phyloP scores from a whole-genome alignment of 2,888 invertebrate genomes.

The Falcaria lacertinaria region DNA sequence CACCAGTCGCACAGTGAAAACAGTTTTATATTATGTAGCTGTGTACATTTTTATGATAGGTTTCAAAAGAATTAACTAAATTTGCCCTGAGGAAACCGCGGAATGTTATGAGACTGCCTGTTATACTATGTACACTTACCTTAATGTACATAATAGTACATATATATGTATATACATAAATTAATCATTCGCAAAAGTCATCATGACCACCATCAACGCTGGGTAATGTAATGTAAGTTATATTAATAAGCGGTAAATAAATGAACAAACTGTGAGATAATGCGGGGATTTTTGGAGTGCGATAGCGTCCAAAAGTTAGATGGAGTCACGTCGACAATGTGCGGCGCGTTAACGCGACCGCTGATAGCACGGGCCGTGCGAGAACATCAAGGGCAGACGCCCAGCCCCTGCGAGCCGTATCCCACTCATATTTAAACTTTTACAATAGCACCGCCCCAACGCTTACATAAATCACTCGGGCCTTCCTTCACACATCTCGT shows the following conservation, averaged over 20 bases:
- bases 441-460: conserved; percentile 52
- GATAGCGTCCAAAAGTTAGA: conserved; percentile 36
- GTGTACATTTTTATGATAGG: too few relatives aligned
- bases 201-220: too few relatives aligned
- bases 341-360: conserved; percentile 14
- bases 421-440: conserved; percentile 68
- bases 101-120: too few relatives aligned
- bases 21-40: too few relatives aligned
- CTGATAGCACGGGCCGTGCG: conserved; percentile 20
- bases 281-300: conserved; percentile 30
- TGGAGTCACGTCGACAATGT: conserved; percentile 39
- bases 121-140: too few relatives aligned
- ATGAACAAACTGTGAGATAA: conserved; percentile 10
- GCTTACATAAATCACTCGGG: conserved; percentile 62
- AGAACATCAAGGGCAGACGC: conserved; percentile 16
- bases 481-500: conserved; percentile 67
- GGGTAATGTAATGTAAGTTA: too few relatives aligned
- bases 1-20: too few relatives aligned
- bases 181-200: too few relatives aligned
- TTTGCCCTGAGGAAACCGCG: too few relatives aligned
- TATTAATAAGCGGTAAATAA: not conserved
- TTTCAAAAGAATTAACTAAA: too few relatives aligned
- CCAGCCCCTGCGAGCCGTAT: conserved; percentile 16
- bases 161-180: too few relatives aligned
- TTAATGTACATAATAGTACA: too few relatives aligned